Evolutionary conservation across 2,113 vertebrate species (phyloP), one percentile per base, ranked within the genome.

Genomic region (Datnioides undecimradiatus): DNA sequence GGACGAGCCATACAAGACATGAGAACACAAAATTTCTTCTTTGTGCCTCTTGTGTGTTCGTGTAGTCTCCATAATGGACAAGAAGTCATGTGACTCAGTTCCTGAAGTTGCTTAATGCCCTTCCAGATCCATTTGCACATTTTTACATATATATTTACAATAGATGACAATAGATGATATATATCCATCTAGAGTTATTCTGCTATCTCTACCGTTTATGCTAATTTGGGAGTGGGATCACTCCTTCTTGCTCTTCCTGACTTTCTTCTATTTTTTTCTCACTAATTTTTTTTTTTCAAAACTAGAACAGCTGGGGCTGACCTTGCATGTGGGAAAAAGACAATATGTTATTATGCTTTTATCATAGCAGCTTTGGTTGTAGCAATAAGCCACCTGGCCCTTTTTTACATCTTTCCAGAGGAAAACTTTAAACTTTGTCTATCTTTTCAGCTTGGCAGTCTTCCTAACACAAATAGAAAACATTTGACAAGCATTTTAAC

Each of bases 221-320:
- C n/a, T n/a, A n/a, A n/a, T n/a, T n/a, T n/a, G 17, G 6, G 17
- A 21, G 45, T n/a, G 1, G 45, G 19, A 46, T 46, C 45, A 1
- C 40, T 14, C 13, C 40, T 41, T 48, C 19, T 48, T 49, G 46
- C n/a, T 49, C 21, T 49, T 49, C 21, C n/a, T 23, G 9, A 12
- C 4, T 49, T 49, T 49, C 21, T 25, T 23, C 21, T 10, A 23
- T 48, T 48, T 4, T 21, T 9, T 8, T 19, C 19, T 3, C 11
- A 7, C 6, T 19, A 43, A 16, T n/a, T n/a, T n/a, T n/a, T n/a
- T n/a, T n/a, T n/a, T n/a, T n/a, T n/a, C n/a, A n/a, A 40, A 72
- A 43, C 23, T 27, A 27, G 33, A 80, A 70, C 75, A 82, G 70
- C 63, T 83, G 73, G 25, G 13, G 51, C 16, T 69, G 36, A 76